Evolutionary conservation across 2,888 invertebrate species (phyloP).

Genomic region (Chironomus tentans): DNA sequence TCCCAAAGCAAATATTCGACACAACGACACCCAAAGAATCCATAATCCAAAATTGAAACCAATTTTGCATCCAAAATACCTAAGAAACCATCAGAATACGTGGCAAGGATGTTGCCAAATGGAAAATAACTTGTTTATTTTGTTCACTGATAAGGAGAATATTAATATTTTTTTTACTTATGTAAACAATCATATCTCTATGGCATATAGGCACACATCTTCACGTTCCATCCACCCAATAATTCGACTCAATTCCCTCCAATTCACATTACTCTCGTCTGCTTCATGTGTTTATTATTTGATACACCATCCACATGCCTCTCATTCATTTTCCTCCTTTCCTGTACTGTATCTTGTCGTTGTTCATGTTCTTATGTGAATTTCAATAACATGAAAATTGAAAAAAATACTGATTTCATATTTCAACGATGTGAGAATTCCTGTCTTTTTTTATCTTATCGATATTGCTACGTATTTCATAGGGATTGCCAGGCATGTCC

Average conservation of each 20-base stretch:
- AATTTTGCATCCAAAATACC: no score
- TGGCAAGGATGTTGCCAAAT: background rate
- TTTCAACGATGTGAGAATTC: background rate
- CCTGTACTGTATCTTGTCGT: background rate
- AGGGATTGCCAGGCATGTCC: no score
- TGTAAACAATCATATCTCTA: slow-evolving; percentile 14
- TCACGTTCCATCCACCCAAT: background rate
- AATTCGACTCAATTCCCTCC: background rate
- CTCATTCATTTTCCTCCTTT: background rate
- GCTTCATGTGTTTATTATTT: no score
- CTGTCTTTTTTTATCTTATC: background rate
- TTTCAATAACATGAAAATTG: background rate
- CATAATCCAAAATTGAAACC: no score
- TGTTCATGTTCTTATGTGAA: background rate
- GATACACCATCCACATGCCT: no score
- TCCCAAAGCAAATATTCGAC: no score
- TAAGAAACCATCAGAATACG: background rate
- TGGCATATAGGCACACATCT: background rate
- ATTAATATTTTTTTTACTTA: slow-evolving; percentile 9
- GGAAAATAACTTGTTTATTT: slow-evolving; percentile 18
- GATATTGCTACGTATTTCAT: no score
- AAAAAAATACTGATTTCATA: background rate
- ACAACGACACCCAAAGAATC: no score
- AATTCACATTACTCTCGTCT: background rate
- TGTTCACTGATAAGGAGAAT: slow-evolving; percentile 20